These are phyloP conservation scores for Delphinus delphis DNA, from an alignment of 2,113 vertebrate species.

Conservation along the genomic window DNA sequence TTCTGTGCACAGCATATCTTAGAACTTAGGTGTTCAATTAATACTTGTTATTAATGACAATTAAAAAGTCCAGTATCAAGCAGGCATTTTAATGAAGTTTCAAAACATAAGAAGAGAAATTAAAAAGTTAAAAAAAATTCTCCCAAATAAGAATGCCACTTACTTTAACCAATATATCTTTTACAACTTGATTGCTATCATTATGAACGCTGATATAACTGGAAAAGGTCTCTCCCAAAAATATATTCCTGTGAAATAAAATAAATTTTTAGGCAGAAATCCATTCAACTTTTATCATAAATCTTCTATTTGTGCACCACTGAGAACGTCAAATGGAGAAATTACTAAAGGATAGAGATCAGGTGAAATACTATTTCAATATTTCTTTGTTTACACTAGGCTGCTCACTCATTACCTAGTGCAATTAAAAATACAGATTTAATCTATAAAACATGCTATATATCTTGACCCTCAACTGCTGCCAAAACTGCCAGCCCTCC, in stretches of 20 bases:
- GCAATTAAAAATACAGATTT: background rate
- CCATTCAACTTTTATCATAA: background rate
- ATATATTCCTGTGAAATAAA: slow-evolving; percentile 92
- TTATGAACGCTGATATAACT: slow-evolving; percentile 99
- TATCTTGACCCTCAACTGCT: background rate
- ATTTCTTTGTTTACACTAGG: background rate
- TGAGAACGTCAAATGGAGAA: slow-evolving; percentile 41
- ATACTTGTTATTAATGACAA: background rate
- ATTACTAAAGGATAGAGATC: background rate
- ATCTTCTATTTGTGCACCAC: background rate
- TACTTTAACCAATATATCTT: slow-evolving; percentile 99
- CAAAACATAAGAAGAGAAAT: background rate
- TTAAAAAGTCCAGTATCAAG: background rate
- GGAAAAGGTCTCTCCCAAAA: slow-evolving; percentile 98
- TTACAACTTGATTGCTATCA: slow-evolving; percentile 96
- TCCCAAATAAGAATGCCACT: slow-evolving; percentile 28
- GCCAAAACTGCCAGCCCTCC: background rate
- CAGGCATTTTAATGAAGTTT: slow-evolving; percentile 14
- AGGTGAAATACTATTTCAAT: background rate
- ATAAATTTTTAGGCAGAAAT: slow-evolving; percentile 45
- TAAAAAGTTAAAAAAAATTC: background rate
- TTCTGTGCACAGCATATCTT: background rate
- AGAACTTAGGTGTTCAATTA: background rate
- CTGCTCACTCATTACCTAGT: background rate
- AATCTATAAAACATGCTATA: background rate